Percentiles rank a stretch among this genome's conserved stretches.
Evolutionary conservation across 2,797 vertebrate genomes (phyloP).

Genomic region (Pristis pectinata): DNA sequence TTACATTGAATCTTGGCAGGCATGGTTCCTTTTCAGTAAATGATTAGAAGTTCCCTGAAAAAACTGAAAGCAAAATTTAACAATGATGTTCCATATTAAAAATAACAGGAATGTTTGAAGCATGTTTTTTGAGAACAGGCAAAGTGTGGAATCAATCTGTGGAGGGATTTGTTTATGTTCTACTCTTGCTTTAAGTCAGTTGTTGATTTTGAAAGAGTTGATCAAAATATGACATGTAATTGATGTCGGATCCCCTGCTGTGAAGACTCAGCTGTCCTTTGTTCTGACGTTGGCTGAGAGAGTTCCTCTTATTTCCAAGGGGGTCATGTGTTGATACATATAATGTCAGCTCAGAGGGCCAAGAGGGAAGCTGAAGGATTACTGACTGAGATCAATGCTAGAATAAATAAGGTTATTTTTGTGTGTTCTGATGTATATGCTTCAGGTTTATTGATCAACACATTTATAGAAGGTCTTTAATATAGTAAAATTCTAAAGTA

Average conservation of each 20-base stretch:
- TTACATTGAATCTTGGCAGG: neutral
- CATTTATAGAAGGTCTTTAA: neutral
- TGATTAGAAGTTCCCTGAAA: neutral
- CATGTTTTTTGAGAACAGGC: neutral
- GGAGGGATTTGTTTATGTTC: neutral
- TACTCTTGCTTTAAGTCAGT: neutral
- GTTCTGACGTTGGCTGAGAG: neutral
- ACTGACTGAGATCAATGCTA: neutral
- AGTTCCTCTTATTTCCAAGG: neutral
- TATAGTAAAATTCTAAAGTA: neutral
- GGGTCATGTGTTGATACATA: neutral
- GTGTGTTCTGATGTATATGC: neutral
- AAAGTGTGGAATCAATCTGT: neutral
- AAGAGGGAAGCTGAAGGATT: neutral
- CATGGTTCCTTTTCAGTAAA: neutral
- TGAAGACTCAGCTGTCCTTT: neutral
- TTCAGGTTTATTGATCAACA: neutral
- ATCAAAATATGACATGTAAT: neutral
- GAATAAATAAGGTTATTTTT: neutral
- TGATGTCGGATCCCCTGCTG: neutral
- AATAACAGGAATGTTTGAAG: neutral
- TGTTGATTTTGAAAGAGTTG: neutral
- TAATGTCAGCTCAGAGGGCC: neutral
- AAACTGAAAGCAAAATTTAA: neutral
- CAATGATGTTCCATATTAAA: neutral